A percentile compares a stretch with the other conserved stretches of the same genome.
phyloP scores from a whole-genome alignment of 2,113 vertebrate genomes.

The Trinectes maculatus region DNA sequence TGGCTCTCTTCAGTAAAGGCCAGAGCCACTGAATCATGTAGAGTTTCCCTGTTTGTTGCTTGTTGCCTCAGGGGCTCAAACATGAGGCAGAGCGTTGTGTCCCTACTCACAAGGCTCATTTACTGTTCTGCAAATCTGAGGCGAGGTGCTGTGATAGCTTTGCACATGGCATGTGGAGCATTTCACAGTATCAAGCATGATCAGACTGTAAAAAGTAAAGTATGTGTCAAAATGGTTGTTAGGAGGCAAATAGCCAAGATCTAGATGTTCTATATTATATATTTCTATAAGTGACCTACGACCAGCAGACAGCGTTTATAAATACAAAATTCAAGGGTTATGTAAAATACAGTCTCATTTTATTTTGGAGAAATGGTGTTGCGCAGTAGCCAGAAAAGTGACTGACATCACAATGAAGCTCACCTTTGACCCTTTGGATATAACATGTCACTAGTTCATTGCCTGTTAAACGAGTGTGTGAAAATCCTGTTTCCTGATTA shows the following conservation, averaged over 20 bases:
- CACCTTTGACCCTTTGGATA: too few relatives aligned
- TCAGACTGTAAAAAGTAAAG: background rate
- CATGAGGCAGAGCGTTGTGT: constrained; percentile 18
- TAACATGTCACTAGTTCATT: too few relatives aligned
- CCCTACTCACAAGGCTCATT: constrained; percentile 27
- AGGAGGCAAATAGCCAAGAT: background rate
- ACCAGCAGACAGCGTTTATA: background rate
- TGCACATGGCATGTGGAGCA: constrained; percentile 14
- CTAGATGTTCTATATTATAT: background rate
- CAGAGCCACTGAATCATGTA: constrained; percentile 8
- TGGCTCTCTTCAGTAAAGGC: background rate
- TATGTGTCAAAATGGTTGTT: background rate
- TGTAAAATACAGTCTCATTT: too few relatives aligned
- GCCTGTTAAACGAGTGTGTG: too few relatives aligned
- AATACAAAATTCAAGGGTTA: too few relatives aligned
- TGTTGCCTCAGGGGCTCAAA: constrained; percentile 11
- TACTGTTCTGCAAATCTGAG: constrained; percentile 18
- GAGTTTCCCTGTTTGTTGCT: background rate
- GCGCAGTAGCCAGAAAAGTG: too few relatives aligned
- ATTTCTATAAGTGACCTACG: background rate
- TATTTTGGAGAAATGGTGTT: too few relatives aligned
- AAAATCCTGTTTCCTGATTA: too few relatives aligned
- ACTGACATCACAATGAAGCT: too few relatives aligned
- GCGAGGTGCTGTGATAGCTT: constrained; percentile 22
- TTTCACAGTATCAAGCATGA: constrained; percentile 13